phyloP scores from a whole-genome alignment of 2,113 vertebrate species.

The Oncorhynchus mykiss region DNA sequence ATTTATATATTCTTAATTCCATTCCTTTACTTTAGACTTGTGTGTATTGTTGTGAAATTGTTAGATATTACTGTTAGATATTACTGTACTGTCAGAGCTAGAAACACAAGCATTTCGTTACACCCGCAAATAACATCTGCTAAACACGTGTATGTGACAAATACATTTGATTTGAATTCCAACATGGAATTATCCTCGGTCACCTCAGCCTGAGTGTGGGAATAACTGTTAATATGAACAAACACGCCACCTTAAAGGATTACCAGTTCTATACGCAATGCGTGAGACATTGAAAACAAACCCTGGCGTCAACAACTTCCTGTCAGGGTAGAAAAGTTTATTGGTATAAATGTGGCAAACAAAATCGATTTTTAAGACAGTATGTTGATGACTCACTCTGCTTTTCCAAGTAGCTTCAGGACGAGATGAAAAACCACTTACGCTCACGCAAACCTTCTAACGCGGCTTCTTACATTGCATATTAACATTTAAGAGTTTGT shows the following conservation, averaged over 20 bases:
- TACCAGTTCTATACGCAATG: neutral
- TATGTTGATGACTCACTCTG: slow-evolving; percentile 47
- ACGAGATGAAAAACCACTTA: slow-evolving; percentile 44
- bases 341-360: slow-evolving; percentile 72
- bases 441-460: slow-evolving; percentile 59
- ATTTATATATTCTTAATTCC: no score
- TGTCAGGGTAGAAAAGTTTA: slow-evolving; percentile 55
- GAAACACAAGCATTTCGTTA: no score
- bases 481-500: slow-evolving; percentile 40
- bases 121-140: no score
- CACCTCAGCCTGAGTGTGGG: no score
- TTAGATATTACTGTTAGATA: no score
- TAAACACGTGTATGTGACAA: no score
- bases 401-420: slow-evolving; percentile 35
- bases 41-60: no score
- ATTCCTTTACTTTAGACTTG: no score
- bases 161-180: no score
- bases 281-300: neutral
- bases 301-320: neutral
- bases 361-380: slow-evolving; percentile 63
- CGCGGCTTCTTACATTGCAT: slow-evolving; percentile 50
- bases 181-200: no score
- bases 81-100: no score
- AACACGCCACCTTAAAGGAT: neutral
- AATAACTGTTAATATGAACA: no score